phyloP scores from a whole-genome alignment of 2,888 invertebrate species.

The Amblyjoppa proteus region DNA sequence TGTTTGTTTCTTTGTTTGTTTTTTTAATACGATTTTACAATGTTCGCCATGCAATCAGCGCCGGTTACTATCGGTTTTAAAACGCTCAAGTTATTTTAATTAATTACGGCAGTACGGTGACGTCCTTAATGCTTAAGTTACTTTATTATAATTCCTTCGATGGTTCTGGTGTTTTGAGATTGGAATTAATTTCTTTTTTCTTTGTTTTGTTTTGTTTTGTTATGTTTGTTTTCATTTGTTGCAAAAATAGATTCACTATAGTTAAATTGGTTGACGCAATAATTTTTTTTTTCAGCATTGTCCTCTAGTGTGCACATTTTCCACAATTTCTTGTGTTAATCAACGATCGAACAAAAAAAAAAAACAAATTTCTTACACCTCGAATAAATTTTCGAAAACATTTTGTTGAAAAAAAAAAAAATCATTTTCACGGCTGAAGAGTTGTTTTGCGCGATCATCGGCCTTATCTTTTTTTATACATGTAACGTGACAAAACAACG shows the following conservation, averaged over 20 bases:
- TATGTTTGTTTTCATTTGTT: conserved; percentile 27
- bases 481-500: too few relatives aligned
- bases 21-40: conserved; percentile 33
- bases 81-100: conserved; percentile 27
- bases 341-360: conserved; percentile 6
- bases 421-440: background rate
- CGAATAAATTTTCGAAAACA: background rate
- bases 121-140: conserved; percentile 53
- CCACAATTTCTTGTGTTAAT: background rate
- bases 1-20: conserved; percentile 15
- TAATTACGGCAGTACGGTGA: conserved; percentile 62
- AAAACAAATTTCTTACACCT: conserved; percentile 4
- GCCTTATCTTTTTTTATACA: too few relatives aligned
- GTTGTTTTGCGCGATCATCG: background rate
- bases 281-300: conserved; percentile 42
- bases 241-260: conserved; percentile 61
- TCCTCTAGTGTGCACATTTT: conserved; percentile 2
- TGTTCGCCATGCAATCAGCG: conserved; percentile 39
- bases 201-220: background rate
- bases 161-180: conserved; percentile 29
- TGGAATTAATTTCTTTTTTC: conserved; percentile 36
- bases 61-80: conserved; percentile 29
- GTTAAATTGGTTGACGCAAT: conserved; percentile 29
- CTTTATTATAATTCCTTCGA: conserved; percentile 50
- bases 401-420: background rate